Evolutionary conservation across 2,113 vertebrate genomes (phyloP).

Genomic region (Paralichthys olivaceus): DNA sequence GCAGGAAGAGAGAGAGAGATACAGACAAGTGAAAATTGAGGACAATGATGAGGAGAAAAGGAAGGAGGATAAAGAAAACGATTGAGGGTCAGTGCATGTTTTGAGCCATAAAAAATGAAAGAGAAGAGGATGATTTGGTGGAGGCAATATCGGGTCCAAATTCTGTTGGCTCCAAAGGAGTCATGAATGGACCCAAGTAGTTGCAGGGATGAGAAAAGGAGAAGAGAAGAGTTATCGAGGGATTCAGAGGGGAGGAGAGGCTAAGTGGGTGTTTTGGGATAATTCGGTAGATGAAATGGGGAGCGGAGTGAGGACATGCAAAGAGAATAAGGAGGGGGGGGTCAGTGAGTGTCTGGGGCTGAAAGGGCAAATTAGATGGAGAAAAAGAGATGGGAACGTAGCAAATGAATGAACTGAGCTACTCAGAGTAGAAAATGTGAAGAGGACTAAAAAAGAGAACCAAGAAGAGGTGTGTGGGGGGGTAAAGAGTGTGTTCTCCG

Average conservation of each 20-base stretch:
- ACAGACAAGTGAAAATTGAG: background rate
- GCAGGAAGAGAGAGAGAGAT: background rate
- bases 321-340: background rate
- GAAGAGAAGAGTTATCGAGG: slow-evolving; percentile 19
- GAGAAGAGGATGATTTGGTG: slow-evolving; percentile 3
- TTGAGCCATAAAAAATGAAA: background rate
- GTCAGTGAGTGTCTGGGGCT: slow-evolving; percentile 16
- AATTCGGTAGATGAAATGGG: slow-evolving; percentile 39
- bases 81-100: slow-evolving; percentile 4
- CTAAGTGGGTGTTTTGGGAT: slow-evolving; percentile 64
- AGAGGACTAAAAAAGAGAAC: slow-evolving; percentile 59
- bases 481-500: slow-evolving; percentile 52
- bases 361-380: slow-evolving; percentile 44
- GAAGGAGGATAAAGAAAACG: background rate
- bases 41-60: slow-evolving; percentile 10
- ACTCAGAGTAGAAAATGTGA: slow-evolving; percentile 51
- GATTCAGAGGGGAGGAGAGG: slow-evolving; percentile 27
- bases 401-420: slow-evolving; percentile 35
- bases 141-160: background rate
- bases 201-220: slow-evolving; percentile 25
- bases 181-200: slow-evolving; percentile 39
- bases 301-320: slow-evolving; percentile 27
- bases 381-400: slow-evolving; percentile 40
- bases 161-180: slow-evolving; percentile 23
- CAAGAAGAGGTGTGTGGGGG: slow-evolving; percentile 39